Evolutionary conservation across 23 tunicate genomes (phyloP), one percentile per base, ranked within the genome.

Genomic region (Halocynthia aurantium): DNA sequence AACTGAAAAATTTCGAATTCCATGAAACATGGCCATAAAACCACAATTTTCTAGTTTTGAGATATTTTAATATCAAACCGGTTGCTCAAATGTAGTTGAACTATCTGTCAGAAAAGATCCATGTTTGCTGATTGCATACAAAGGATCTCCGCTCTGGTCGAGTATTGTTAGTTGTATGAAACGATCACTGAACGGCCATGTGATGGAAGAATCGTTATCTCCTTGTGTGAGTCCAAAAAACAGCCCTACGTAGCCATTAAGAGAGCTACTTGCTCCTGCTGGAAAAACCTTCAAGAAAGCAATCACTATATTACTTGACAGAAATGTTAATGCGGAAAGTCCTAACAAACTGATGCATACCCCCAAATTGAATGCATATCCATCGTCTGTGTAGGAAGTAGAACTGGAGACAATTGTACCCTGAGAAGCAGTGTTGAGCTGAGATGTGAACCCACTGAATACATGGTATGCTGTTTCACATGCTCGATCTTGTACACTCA

Each of bases 161-260:
- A 87, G 83, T 2, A 87, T 76, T 18, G 76, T 13, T 76, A 87
- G 31, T 17, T 62, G 72, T 11, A 87, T 52, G 21, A 87, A 82
- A 49, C 68, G 83, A 65, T 87, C 50, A 51, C 73, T 52, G 61
- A 82, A 87, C 7, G 94, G 94, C 94, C 94, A 87, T 76, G 57
- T 70, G 0, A 87, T 52, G 15, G 52, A 72, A 53, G 77, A 83
- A 55, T 87, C 87, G 52, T 87, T 87, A 52, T 44, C 82, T 8
- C 94, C 94, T 55, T 69, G 63, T 6, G 80, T 87, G 1, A 82
- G 52, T 52, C 80, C 82, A 51, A 62, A 87, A 53, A 70, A 87
- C 86, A 87, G 62, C 0, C 83, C 68, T 72, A 82, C 22, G 64
- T 87, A 87, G 6, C 83, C 94, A 49, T 83, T 80, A 10, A 17